Conservation (phyloP, 1,140 invertebrate genomes). For the Calliopsis andreniformis region DNA sequence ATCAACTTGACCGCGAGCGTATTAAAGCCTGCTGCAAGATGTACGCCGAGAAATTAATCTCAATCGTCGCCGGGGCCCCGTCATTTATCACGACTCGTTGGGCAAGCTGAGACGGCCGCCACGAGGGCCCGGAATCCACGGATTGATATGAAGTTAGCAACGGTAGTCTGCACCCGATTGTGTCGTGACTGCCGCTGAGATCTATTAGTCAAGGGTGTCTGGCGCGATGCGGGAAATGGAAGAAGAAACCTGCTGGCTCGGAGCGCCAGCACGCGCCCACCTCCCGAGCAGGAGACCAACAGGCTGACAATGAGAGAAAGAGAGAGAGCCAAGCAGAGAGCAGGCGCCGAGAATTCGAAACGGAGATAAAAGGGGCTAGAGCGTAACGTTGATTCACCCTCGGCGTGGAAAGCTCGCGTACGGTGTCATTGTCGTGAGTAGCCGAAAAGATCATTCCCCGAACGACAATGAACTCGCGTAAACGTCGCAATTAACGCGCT, state of each 20-base stretch:
- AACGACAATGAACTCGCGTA: slow-evolving; percentile 32
- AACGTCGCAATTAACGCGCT: slow-evolving; percentile 41
- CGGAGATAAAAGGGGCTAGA: slow-evolving; percentile 19
- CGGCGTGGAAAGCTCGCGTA: neutral
- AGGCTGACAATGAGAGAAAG: no score
- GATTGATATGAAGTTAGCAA: slow-evolving; percentile 78
- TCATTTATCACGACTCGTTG: slow-evolving; percentile 76
- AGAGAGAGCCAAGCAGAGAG: neutral
- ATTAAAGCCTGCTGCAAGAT: slow-evolving; percentile 51
- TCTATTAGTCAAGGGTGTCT: slow-evolving; percentile 76
- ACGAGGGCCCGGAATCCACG: slow-evolving; percentile 65
- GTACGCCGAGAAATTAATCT: slow-evolving; percentile 71
- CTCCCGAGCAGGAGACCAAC: neutral
- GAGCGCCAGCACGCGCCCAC: neutral
- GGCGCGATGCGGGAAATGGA: slow-evolving; percentile 14
- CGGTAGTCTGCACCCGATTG: slow-evolving; percentile 76
- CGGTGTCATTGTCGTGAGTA: slow-evolving; percentile 22
- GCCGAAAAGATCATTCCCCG: neutral
- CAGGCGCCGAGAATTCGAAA: neutral
- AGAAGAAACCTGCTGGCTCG: slow-evolving; percentile 34
- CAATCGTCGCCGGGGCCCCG: slow-evolving; percentile 64
- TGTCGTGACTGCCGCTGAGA: slow-evolving; percentile 72
- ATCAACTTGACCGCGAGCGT: slow-evolving; percentile 43
- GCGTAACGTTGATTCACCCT: slow-evolving; percentile 10
- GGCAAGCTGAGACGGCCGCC: neutral